A percentile compares a stretch with the other conserved stretches of the same genome.
Evolutionary conservation across 2,113 vertebrate species (phyloP).

Genomic region (Corydoras sp.): DNA sequence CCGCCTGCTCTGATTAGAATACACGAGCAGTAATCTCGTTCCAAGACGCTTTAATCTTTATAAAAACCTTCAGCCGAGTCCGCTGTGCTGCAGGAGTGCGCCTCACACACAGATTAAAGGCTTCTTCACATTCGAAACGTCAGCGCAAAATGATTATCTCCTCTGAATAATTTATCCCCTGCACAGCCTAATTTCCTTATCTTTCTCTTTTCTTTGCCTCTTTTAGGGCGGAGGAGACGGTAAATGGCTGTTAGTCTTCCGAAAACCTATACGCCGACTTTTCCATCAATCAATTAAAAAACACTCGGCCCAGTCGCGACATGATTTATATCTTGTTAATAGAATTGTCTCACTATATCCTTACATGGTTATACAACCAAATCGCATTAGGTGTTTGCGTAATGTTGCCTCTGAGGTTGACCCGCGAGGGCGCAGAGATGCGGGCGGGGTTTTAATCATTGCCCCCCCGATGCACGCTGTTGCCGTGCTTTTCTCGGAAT

Average conservation of each 20-base stretch:
- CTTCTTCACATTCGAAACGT: background rate
- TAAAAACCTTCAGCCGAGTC: background rate
- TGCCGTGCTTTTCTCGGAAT: conserved; percentile 77
- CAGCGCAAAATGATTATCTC: conserved; percentile 64
- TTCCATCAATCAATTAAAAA: conserved; percentile 99
- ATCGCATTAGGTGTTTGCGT: conserved; percentile 98
- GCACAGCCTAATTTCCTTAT: conserved; percentile 84
- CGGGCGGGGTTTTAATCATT: conserved; percentile 73
- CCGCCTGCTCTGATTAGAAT: background rate
- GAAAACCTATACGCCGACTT: conserved; percentile 83
- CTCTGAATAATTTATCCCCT: conserved; percentile 96
- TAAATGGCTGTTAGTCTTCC: conserved; percentile 87
- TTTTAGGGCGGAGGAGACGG: conserved; percentile 76
- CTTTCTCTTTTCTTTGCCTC: conserved; percentile 77
- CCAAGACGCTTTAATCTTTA: background rate
- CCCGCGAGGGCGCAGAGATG: conserved; percentile 75
- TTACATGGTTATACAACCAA: conserved; percentile 96
- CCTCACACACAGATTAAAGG: background rate
- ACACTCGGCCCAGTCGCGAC: conserved; percentile 99
- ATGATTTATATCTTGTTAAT: conserved; percentile 99
- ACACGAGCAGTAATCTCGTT: background rate
- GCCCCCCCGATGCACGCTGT: conserved; percentile 56
- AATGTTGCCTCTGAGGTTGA: conserved; percentile 89
- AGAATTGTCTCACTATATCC: conserved; percentile 99
- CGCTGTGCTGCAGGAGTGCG: background rate